phyloP scores from a whole-genome alignment of 2,888 invertebrate genomes.

The Rotaria socialis region DNA sequence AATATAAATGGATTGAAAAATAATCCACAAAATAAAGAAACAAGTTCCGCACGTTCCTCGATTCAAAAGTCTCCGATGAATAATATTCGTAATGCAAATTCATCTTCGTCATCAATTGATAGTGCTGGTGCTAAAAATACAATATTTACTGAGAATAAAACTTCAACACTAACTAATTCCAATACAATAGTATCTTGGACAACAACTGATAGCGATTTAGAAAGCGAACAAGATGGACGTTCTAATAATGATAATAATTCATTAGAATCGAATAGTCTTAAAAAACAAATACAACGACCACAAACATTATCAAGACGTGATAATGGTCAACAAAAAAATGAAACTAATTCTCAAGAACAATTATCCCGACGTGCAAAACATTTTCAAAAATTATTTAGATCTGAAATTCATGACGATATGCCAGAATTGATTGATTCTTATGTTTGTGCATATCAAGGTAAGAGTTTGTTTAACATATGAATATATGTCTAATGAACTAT shows the following conservation, averaged over 20 bases:
- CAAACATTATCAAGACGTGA: neutral
- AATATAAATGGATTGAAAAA: neutral
- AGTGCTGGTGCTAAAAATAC: slow-evolving; percentile 14
- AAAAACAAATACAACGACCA: neutral
- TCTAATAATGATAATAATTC: neutral
- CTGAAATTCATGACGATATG: neutral
- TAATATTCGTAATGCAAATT: neutral
- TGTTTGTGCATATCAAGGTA: slow-evolving; percentile 33
- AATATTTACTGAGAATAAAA: neutral
- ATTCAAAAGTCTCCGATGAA: neutral
- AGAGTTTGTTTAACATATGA: neutral
- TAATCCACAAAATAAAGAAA: neutral
- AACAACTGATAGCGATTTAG: neutral
- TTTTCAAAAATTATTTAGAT: slow-evolving; percentile 31
- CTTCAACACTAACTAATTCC: neutral
- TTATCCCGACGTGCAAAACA: slow-evolving; percentile 17
- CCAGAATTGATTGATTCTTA: slow-evolving; percentile 25
- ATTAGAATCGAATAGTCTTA: neutral
- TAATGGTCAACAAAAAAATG: neutral
- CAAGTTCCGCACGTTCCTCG: neutral
- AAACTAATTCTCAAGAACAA: neutral
- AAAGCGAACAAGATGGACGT: slow-evolving; percentile 9
- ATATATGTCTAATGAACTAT: too few species aligned
- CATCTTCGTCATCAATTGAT: slow-evolving; percentile 9
- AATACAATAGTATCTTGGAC: neutral